These are phyloP conservation scores for Tolypeutes matacus DNA, from an alignment of 2,797 vertebrate genomes.

Conservation along the genomic window DNA sequence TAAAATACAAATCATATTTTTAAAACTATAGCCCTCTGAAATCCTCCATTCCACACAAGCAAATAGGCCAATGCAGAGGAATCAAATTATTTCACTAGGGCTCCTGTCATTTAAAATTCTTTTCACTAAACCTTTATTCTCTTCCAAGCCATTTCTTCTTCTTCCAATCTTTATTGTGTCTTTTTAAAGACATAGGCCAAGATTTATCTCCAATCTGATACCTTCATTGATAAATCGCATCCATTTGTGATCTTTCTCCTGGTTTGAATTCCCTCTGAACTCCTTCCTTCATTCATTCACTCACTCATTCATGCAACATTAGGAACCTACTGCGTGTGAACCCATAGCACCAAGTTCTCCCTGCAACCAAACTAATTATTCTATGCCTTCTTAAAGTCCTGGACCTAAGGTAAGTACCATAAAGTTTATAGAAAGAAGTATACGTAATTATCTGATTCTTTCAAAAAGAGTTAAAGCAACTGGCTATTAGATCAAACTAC, in stretches of 20 bases:
- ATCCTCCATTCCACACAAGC: slow-evolving; percentile 52
- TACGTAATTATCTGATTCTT: slow-evolving; percentile 60
- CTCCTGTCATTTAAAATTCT: slow-evolving; percentile 47
- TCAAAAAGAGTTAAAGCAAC: slow-evolving; percentile 69
- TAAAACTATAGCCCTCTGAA: slow-evolving; percentile 20
- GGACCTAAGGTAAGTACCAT: neutral
- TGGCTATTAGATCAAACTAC: slow-evolving; percentile 47
- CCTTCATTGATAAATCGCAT: slow-evolving; percentile 50
- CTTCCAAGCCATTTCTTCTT: slow-evolving; percentile 47
- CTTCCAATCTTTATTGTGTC: slow-evolving; percentile 47
- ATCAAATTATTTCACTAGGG: slow-evolving; percentile 6
- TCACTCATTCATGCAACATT: slow-evolving; percentile 21
- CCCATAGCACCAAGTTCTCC: neutral
- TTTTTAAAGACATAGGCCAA: slow-evolving; percentile 61
- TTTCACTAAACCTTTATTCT: slow-evolving; percentile 62
- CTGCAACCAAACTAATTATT: slow-evolving; percentile 13
- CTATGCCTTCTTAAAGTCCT: neutral
- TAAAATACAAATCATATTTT: neutral
- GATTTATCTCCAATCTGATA: slow-evolving; percentile 19
- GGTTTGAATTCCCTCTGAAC: slow-evolving; percentile 49
- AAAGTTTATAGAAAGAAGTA: slow-evolving; percentile 63
- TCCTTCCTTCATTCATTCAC: slow-evolving; percentile 59
- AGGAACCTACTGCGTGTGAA: neutral
- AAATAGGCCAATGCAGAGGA: neutral
- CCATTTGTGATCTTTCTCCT: neutral